A percentile compares a stretch with the other conserved stretches of the same genome.
phyloP scores from a whole-genome alignment of 1,140 invertebrate genomes.

The Ridgeia piscesae region DNA sequence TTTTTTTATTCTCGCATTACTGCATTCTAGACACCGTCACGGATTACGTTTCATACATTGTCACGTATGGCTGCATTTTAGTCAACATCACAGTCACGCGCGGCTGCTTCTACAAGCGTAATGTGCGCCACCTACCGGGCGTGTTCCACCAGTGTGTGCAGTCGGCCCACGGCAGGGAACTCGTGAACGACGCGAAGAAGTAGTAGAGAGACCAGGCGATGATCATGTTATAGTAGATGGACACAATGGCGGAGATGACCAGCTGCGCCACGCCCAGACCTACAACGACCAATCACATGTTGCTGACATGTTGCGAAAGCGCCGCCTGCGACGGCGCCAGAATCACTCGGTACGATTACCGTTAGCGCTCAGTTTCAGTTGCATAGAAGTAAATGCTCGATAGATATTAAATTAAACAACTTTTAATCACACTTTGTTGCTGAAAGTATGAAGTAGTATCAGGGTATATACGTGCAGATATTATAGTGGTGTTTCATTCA shows the following conservation, averaged over 20 bases:
- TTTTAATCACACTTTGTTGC: too few relatives aligned
- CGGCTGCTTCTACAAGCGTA: neutral
- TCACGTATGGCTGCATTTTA: neutral
- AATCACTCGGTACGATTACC: neutral
- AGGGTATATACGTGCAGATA: neutral
- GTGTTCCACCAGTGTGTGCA: slow-evolving; percentile 40
- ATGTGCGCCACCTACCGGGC: slow-evolving; percentile 22
- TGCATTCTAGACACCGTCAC: slow-evolving; percentile 8
- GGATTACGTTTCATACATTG: too few relatives aligned
- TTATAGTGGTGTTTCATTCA: too few relatives aligned
- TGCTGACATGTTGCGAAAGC: neutral
- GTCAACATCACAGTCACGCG: neutral
- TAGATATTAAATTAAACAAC: too few relatives aligned
- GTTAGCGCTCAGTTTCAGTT: neutral
- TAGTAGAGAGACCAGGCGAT: slow-evolving; percentile 60
- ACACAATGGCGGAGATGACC: slow-evolving; percentile 53
- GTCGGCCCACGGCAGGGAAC: slow-evolving; percentile 48
- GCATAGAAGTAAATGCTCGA: neutral
- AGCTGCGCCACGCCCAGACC: slow-evolving; percentile 80
- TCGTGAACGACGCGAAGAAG: slow-evolving; percentile 53
- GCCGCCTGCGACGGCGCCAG: neutral
- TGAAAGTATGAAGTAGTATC: neutral
- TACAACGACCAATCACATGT: slow-evolving; percentile 51
- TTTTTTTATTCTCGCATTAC: neutral
- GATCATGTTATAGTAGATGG: slow-evolving; percentile 61